Evolutionary conservation across 2,113 vertebrate species (phyloP).

Genomic region (Delphinapterus leucas): DNA sequence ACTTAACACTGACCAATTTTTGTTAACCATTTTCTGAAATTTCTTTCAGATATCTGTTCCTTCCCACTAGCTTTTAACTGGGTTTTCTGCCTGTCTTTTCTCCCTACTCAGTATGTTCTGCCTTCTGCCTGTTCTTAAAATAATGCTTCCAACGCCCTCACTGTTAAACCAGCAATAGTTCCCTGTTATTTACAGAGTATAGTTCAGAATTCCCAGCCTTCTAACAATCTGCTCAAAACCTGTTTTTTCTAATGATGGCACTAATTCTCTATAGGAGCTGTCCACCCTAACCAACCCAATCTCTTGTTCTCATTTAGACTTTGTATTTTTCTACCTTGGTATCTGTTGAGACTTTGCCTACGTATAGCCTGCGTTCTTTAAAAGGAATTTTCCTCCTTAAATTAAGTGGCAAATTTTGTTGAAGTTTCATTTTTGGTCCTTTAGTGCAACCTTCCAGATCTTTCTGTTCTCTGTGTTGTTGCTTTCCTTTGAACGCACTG

Average conservation of each 20-base stretch:
- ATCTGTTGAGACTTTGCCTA: neutral
- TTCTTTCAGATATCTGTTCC: neutral
- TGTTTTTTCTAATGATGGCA: neutral
- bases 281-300: neutral
- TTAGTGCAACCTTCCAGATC: neutral
- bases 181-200: neutral
- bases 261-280: neutral
- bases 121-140: conserved; percentile 27
- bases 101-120: neutral
- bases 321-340: neutral
- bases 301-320: neutral
- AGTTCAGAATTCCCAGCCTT: neutral
- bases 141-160: neutral
- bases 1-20: neutral
- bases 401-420: neutral
- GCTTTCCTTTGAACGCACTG: conserved; percentile 35
- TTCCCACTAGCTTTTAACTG: neutral
- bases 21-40: neutral
- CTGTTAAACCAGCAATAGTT: neutral
- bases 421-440: conserved; percentile 9
- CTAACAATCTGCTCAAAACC: neutral
- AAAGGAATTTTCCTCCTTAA: neutral
- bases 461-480: neutral
- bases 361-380: neutral
- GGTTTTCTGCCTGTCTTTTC: neutral